These are phyloP conservation scores for Drosophila mimetica DNA, from an alignment of 2,888 invertebrate genomes.

Conservation along the genomic window DNA sequence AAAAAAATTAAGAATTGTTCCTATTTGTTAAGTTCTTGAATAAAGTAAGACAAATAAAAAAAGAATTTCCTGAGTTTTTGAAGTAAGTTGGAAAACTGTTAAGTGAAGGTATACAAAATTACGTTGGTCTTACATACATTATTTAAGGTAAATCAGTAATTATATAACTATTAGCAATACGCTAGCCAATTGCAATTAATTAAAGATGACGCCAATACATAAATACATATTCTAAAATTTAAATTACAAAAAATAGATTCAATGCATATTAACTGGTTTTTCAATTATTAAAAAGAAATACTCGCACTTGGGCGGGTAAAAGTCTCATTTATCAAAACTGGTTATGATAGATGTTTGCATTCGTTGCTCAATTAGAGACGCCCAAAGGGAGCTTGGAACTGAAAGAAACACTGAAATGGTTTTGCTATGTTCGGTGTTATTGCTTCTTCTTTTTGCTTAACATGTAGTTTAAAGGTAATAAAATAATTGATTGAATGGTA, in stretches of 20 bases:
- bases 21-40: no score
- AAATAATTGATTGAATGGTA: slow-evolving; percentile 12
- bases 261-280: background rate
- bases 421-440: slow-evolving; percentile 13
- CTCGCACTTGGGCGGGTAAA: background rate
- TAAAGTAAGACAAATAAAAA: no score
- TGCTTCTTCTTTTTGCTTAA: slow-evolving; percentile 21
- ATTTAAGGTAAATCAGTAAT: no score
- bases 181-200: background rate
- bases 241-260: background rate
- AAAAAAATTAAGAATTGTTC: background rate
- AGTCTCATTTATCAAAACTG: background rate
- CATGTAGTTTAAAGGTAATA: slow-evolving; percentile 9
- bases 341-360: slow-evolving; percentile 1
- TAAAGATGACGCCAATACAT: background rate
- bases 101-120: no score
- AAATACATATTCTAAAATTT: background rate
- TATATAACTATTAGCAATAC: background rate
- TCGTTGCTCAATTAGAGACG: background rate
- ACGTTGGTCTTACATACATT: background rate
- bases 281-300: background rate
- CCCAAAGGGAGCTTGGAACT: background rate
- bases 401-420: background rate
- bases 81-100: no score
- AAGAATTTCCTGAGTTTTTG: no score